Evolutionary conservation across 2,797 vertebrate species (phyloP), one percentile per base, ranked within the genome.

Genomic region (Hippoglossus hippoglossus): DNA sequence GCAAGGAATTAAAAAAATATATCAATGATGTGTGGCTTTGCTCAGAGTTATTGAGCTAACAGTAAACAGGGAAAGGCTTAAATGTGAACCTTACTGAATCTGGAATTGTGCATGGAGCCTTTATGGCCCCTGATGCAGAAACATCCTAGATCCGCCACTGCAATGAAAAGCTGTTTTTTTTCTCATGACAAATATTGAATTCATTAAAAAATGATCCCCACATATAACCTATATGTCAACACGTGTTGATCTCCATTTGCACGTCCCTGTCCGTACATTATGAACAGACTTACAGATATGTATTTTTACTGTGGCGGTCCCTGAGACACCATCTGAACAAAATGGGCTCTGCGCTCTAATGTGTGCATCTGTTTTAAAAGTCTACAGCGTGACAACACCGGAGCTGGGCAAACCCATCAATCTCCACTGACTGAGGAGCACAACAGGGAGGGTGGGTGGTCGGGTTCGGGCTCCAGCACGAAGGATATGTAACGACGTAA

Each of bases 401-500:
- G 63, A 75, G 80, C 79, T 63, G 86, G 81, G 84, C 79, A 84
- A 86, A 83, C 89, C 86, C 83, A 69, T 85, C 86, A 67, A 59
- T 64, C 69, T 74, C 54, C 34, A 41, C 47, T 58, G 24, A 57
- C 64, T 75, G 69, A 70, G 55, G 76, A 21, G 76, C 54, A 74
- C 46, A 67, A 66, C 61, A 41, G 70, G 79, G 60, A 64, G 71
- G 78, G 60, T 9, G 63, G 73, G 80, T 54, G 73, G 46, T 47
- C 69, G 44, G 63, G 80, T 57, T 86, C 69, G 21, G 71, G 71
- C 83, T 75, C 72, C 84, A 60, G 74, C 88, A 79, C 69, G 4
- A 71, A 75, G 87, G 72, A 87, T 13, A 39, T 39, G 36, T 64
- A 82, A 88, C 78, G 85, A 88, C 84, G 87, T 90, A 92, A 93